Conservation (phyloP, 2,113 vertebrate genomes). For the Arizona elegans region DNA sequence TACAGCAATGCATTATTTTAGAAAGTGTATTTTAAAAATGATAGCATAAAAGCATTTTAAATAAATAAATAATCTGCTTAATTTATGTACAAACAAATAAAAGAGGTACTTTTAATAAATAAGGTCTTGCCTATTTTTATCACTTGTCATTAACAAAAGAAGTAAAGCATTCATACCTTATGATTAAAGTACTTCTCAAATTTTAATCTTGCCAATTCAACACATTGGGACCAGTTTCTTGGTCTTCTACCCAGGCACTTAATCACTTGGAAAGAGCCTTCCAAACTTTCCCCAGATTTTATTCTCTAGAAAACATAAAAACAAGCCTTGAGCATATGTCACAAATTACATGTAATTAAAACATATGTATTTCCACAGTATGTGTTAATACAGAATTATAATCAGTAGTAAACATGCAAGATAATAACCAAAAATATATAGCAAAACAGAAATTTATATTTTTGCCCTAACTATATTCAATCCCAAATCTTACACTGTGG, state of each 20-base stretch:
- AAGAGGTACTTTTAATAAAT: neutral
- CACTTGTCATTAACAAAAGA: neutral
- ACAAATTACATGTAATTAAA: neutral
- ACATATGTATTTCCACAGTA: neutral
- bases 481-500: neutral
- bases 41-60: neutral
- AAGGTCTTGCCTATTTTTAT: neutral
- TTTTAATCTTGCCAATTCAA: slow-evolving; percentile 87
- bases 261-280: slow-evolving; percentile 93
- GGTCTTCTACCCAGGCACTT: slow-evolving; percentile 91
- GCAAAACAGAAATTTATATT: neutral
- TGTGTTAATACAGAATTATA: neutral
- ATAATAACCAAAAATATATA: neutral
- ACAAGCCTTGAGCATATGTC: neutral
- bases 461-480: neutral
- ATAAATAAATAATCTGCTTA: neutral
- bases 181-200: slow-evolving; percentile 99
- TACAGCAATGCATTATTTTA: neutral
- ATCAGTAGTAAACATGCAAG: neutral
- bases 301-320: slow-evolving; percentile 77
- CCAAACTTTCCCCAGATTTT: slow-evolving; percentile 88
- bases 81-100: neutral
- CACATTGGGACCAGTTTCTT: slow-evolving; percentile 84
- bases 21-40: neutral
- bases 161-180: slow-evolving; percentile 79